Percentiles rank a stretch among this genome's conserved stretches.
phyloP scores from a whole-genome alignment of 2,888 invertebrate genomes.

The Trisateles emortualis region DNA sequence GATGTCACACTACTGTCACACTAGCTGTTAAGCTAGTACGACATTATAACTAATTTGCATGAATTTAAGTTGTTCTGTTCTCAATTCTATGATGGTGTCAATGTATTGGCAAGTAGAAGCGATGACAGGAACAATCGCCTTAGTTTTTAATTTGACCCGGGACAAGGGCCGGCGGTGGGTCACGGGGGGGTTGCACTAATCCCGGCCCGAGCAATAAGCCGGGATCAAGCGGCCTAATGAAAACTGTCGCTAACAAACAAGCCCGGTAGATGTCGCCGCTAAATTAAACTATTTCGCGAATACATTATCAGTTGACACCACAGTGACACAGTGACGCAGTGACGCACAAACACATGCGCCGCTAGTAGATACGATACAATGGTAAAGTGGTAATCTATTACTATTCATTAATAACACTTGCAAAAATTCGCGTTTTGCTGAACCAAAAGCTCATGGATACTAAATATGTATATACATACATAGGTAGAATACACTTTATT shows the following conservation, averaged over 20 bases:
- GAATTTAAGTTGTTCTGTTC: background rate
- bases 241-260: slow-evolving; percentile 57
- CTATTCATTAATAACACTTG: too few relatives aligned
- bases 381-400: too few relatives aligned
- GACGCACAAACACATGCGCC: too few relatives aligned
- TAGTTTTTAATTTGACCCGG: slow-evolving; percentile 59
- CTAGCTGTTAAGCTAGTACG: too few relatives aligned
- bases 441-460: too few relatives aligned
- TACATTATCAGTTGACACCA: slow-evolving; percentile 48
- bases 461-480: too few relatives aligned
- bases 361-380: too few relatives aligned
- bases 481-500: too few relatives aligned
- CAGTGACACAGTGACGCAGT: slow-evolving; percentile 16
- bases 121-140: slow-evolving; percentile 47
- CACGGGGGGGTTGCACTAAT: slow-evolving; percentile 13
- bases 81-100: background rate
- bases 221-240: slow-evolving; percentile 55
- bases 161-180: slow-evolving; percentile 19
- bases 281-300: slow-evolving; percentile 72
- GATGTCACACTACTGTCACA: too few relatives aligned
- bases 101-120: background rate
- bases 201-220: slow-evolving; percentile 44
- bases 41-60: background rate
- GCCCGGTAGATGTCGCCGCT: slow-evolving; percentile 62
- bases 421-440: too few relatives aligned